Percentiles rank a stretch among this genome's conserved stretches.
Evolutionary conservation across 2,888 invertebrate species (phyloP).

Genomic region (Agonopterix subpropinquella): DNA sequence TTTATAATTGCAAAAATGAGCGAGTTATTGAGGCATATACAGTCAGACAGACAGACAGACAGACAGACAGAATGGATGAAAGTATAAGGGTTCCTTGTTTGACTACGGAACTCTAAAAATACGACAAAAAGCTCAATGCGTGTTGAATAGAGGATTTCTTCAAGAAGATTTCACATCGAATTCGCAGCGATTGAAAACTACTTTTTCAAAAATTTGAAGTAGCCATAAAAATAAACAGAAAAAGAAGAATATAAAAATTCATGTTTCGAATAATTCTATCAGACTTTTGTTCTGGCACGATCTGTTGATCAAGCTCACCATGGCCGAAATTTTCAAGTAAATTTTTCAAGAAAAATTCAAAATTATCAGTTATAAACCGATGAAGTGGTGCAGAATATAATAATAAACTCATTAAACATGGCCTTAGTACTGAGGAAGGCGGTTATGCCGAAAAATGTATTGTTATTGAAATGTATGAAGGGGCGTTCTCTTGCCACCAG

Average conservation of each 20-base stretch:
- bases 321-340: conserved; percentile 59
- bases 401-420: conserved; percentile 33
- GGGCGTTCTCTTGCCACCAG: conserved; percentile 37
- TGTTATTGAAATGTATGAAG: conserved; percentile 52
- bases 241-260: conserved; percentile 30
- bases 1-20: too few species aligned
- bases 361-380: conserved; percentile 26
- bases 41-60: too few species aligned
- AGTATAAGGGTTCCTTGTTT: too few species aligned
- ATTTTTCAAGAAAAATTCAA: conserved; percentile 23
- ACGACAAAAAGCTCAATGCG: too few species aligned
- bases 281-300: conserved; percentile 34
- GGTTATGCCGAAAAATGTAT: conserved; percentile 45
- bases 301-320: conserved; percentile 35
- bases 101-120: too few species aligned
- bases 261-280: conserved; percentile 15
- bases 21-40: too few species aligned
- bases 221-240: conserved; percentile 8
- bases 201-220: not conserved
- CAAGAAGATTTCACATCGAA: too few species aligned
- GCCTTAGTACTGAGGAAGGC: conserved; percentile 56
- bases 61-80: too few species aligned
- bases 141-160: too few species aligned
- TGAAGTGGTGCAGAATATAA: conserved; percentile 10
- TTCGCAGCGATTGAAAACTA: too few species aligned